Base-by-base conservation (phyloP, 2,113 vertebrate genomes). In the Gadus macrocephalus region DNA sequence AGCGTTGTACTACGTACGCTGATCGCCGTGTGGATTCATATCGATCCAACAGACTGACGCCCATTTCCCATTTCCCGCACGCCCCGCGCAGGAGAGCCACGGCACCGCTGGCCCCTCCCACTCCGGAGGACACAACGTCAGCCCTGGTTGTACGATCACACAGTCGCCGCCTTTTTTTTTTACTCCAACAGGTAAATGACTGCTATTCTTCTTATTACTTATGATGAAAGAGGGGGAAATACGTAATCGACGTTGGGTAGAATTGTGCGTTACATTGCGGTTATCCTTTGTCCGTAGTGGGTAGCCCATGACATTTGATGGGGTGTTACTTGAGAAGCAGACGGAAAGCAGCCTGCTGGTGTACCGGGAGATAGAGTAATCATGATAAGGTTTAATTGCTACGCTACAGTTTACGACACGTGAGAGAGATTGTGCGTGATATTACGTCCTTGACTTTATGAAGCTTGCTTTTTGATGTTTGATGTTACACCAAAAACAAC, bases 131-230 rank as follows among this genome's bases (percentile, higher is more conserved):
- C 22, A 19, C 3, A 60, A 76, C 62, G 53, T 65, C 80, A 42
- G 66, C n/a, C 75, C 75, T 78, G 81, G 74, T 16, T 78, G 78
- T 78, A 70, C 64, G 75, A 76, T 42, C 62, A 66, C 2, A 75
- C 42, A 49, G 42, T 49, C 42, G 4, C 72, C 62, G 78, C 28
- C 42, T 49, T 49, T 14, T 49, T 49, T 58, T 1, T 62, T 55
- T 15, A n/a, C 81, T 27, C 83, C 87, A 90, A 90, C 88, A 89
- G 88, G 88, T 89, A 89, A 86, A 83, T 8, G 4, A 74, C 1
- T 19, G 59, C 7, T 76, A 0, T 17, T 35, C 27, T 16, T 28
- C 14, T 15, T 0, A 15, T 17, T 3, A 3, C 17, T 31, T 14
- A 1, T n/a, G 17, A 2, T 3, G 25, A 60, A 15, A 28, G 1